Evolutionary conservation across 2,888 invertebrate species (phyloP).

Genomic region (Drosophila falleni): DNA sequence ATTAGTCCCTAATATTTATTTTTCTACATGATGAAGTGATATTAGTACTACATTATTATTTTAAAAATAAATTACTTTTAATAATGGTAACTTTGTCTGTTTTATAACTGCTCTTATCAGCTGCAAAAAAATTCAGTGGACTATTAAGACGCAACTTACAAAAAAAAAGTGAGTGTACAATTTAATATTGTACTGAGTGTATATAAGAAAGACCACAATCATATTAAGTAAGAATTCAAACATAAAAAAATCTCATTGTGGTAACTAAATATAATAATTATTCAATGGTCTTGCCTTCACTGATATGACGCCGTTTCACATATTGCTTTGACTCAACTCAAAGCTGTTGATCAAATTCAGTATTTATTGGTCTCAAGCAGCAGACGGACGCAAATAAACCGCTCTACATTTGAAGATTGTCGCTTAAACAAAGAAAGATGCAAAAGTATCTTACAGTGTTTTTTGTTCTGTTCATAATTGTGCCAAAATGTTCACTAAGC

Average conservation of each 20-base stretch:
- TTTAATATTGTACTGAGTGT: too few species aligned
- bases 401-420: not conserved
- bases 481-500: not conserved
- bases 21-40: too few species aligned
- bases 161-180: too few species aligned
- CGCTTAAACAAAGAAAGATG: conserved; percentile 7
- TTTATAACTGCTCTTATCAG: too few species aligned
- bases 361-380: not conserved
- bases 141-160: too few species aligned
- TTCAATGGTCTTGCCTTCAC: not conserved
- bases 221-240: not conserved
- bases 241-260: conserved; percentile 4
- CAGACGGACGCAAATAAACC: not conserved
- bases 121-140: too few species aligned
- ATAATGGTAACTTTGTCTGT: too few species aligned
- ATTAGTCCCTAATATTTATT: too few species aligned
- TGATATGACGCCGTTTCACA: not conserved
- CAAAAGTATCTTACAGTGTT: conserved; percentile 3
- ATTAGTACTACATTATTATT: too few species aligned
- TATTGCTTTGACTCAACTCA: not conserved
- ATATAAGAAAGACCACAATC: too few species aligned
- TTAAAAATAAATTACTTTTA: too few species aligned
- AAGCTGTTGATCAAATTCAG: not conserved
- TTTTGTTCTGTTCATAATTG: not conserved
- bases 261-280: not conserved